phyloP scores from a whole-genome alignment of 1,140 invertebrate genomes.

The Pararge aegeria region DNA sequence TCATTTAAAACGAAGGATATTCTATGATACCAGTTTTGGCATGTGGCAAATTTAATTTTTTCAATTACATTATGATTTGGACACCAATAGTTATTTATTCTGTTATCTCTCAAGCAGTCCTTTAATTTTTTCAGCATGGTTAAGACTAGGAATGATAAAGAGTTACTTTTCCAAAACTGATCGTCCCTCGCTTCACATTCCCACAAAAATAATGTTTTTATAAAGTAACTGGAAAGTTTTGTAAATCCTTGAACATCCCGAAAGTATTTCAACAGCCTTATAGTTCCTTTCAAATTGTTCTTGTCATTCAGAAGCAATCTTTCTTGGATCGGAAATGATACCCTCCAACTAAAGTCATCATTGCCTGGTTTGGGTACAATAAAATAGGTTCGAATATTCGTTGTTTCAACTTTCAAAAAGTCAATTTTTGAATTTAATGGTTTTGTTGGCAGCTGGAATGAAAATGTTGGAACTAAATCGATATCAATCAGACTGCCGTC shows the following conservation, averaged over 20 bases:
- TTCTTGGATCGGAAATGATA: slow-evolving; percentile 53
- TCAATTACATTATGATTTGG: slow-evolving; percentile 42
- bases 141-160: slow-evolving; percentile 38
- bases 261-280: slow-evolving; percentile 46
- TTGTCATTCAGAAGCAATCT: slow-evolving; percentile 33
- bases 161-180: slow-evolving; percentile 40
- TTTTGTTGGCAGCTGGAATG: slow-evolving; percentile 39
- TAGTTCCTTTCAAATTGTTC: slow-evolving; percentile 45
- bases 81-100: slow-evolving; percentile 50
- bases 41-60: slow-evolving; percentile 42
- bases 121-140: slow-evolving; percentile 44
- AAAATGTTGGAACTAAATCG: slow-evolving; percentile 49
- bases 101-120: slow-evolving; percentile 30
- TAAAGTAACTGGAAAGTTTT: slow-evolving; percentile 48
- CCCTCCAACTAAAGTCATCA: slow-evolving; percentile 46
- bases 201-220: slow-evolving; percentile 54
- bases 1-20: slow-evolving; percentile 36
- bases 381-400: slow-evolving; percentile 38
- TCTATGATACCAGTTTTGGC: slow-evolving; percentile 44
- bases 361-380: slow-evolving; percentile 48
- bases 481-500: slow-evolving; percentile 41
- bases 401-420: slow-evolving; percentile 33
- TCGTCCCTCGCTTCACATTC: slow-evolving; percentile 32
- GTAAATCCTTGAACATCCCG: slow-evolving; percentile 47
- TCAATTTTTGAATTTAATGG: slow-evolving; percentile 33